Conservation (phyloP, 2,797 vertebrate genomes). For the Coccyzus lansbergi region DNA sequence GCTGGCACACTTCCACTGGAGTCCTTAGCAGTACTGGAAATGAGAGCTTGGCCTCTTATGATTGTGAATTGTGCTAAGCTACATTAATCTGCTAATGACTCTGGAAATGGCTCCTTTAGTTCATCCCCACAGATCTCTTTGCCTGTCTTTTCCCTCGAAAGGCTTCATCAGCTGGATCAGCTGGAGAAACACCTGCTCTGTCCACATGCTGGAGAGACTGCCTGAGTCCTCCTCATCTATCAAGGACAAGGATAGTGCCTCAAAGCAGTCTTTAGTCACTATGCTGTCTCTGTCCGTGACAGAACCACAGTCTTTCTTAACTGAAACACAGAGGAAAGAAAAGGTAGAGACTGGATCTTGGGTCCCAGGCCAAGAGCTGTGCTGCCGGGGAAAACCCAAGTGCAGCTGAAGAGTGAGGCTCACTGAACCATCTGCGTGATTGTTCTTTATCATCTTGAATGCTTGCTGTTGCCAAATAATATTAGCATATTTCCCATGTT, state of each 20-base stretch:
- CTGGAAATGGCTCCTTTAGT: constrained; percentile 47
- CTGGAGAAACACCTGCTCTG: constrained; percentile 46
- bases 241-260: constrained; percentile 14
- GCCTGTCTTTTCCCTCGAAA: constrained; percentile 35
- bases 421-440: neutral
- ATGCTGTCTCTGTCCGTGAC: neutral
- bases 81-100: constrained; percentile 57
- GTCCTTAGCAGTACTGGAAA: constrained; percentile 45
- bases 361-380: neutral
- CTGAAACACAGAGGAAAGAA: constrained; percentile 5
- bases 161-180: neutral
- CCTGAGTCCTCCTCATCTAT: constrained; percentile 5
- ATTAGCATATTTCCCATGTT: neutral
- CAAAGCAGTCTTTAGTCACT: neutral
- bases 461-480: neutral
- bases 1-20: constrained; percentile 26
- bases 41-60: constrained; percentile 54
- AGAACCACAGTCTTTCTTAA: neutral
- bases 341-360: neutral
- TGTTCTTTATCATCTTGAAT: neutral
- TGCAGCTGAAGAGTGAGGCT: neutral
- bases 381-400: neutral
- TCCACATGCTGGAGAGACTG: constrained; percentile 38
- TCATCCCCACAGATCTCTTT: constrained; percentile 36
- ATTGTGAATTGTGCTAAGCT: constrained; percentile 18